Evolutionary conservation across 2,797 vertebrate species (phyloP), one percentile per base, ranked within the genome.

Genomic region (Carcharodon carcharias): DNA sequence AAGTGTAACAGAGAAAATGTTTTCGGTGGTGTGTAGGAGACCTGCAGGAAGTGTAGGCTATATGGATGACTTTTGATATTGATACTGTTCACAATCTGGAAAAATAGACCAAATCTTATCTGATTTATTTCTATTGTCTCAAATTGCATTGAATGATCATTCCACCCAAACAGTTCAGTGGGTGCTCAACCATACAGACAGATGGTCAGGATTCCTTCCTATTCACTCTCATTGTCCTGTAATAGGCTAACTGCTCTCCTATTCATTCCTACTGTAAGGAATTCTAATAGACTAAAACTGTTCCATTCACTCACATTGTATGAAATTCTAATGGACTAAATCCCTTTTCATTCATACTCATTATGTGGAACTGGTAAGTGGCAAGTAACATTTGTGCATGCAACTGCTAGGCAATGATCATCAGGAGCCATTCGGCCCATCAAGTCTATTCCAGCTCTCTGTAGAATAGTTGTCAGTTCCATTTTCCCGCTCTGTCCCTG

Each of bases 231-330:
- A 50, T 50, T 85, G 45, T 50, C 45, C 21, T 23, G 3, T 85
- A 85, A 85, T 85, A 21, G n/a, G 61, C n/a, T 63, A 92, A 92
- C 61, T 65, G 18, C 16, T n/a, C 40, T 63, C 18, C 35, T 92
- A 63, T n/a, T 92, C 35, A 92, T 89, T 35, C 87, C 87, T 31
- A 89, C 61, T 65, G 89, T 92, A 40, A 92, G 61, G 61, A 92
- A 35, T 61, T n/a, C 16, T 91, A 91, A 56, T 35, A 2, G 89
- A 92, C 89, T 92, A 63, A 63, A 26, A 26, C 91, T 8, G 0
- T 50, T 65, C 61, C 40, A 45, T 54, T 93, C 35, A 26, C n/a
- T 67, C n/a, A n/a, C 91, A 40, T 45, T 67, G n/a, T 21, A 67
- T 93, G 21, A 40, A 65, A 67, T 45, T 67, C 6, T 3, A 67